Evolutionary conservation across 2,888 invertebrate genomes (phyloP), one percentile per base, ranked within the genome.

Genomic region (Microplitis deprimator): DNA sequence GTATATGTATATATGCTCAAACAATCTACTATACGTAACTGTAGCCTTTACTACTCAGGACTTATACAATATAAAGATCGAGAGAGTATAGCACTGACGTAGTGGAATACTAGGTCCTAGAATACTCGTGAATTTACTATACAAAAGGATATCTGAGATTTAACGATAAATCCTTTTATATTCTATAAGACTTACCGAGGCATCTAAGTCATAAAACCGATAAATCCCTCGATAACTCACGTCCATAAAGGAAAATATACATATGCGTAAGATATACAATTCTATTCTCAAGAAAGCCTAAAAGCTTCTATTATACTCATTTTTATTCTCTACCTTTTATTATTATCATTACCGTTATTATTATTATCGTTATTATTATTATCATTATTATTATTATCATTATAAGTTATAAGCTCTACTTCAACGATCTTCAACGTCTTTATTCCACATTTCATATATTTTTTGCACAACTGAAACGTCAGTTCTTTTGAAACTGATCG

Each of bases 161-260:
- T 74, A 77, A 64, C 81, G 79, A 82, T 82, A 82, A 81, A 81
- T 82, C 80, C 78, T 78, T 80, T 62, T 41, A 62, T 76, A 78
- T 81, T 80, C 77, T 76, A 73, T 73, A 75, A 67, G 29, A 67
- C 38, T 59, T 71, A 62, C 68, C 20, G 6, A 39, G 41, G 29
- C n/a, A 60, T 60, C 77, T 82, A 79, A 80, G 81, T 79, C 79
- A 40, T 61, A 67, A 74, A 75, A 67, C 65, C 79, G 77, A 81
- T 82, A 80, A 82, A 80, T 82, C 80, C 76, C 74, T 67, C 20
- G 74, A 61, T 77, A 75, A 77, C 74, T 75, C 74, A 68, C 70
- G 64, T 77, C 50, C 59, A 77, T 73, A 75, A 77, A 70, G 74
- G 59, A 71, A 68, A 71, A 77, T 71, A 77, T 75, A 74, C 67